phyloP scores from a whole-genome alignment of 23 tunicate species.

The Trididemnum miniatum region DNA sequence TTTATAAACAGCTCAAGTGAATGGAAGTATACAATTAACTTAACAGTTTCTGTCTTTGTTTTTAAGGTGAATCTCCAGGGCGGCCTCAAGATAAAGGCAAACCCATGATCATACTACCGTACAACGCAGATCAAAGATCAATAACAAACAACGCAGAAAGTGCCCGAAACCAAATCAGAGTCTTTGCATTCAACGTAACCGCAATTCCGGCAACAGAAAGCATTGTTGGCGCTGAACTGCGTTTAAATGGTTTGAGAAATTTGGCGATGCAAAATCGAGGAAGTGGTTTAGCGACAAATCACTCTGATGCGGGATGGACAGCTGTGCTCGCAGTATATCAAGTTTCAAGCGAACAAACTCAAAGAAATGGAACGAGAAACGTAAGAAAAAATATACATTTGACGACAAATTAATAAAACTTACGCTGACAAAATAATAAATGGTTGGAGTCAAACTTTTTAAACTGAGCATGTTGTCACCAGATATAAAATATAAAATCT shows the following conservation, averaged over 20 bases:
- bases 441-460: too few species aligned
- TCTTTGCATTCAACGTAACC: constrained; percentile 66
- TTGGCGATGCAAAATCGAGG: background rate
- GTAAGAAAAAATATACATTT: constrained; percentile 23
- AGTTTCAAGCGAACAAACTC: background rate
- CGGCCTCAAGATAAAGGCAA: constrained; percentile 29
- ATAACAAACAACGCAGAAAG: too few species aligned
- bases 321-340: constrained; percentile 19
- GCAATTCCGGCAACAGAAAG: constrained; percentile 61
- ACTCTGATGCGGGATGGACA: constrained; percentile 17
- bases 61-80: constrained; percentile 30
- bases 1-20: too few species aligned
- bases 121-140: background rate
- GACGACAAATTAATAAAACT: too few species aligned
- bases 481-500: too few species aligned
- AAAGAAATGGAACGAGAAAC: constrained; percentile 4
- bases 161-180: constrained; percentile 26
- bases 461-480: too few species aligned
- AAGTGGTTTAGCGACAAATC: background rate
- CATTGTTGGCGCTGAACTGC: constrained; percentile 56
- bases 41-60: too few species aligned
- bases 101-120: constrained; percentile 42
- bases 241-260: constrained; percentile 45
- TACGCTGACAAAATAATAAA: too few species aligned
- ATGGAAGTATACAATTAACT: too few species aligned